Evolutionary conservation across 2,113 vertebrate genomes (phyloP).

Genomic region (Anarrhichthys ocellatus): DNA sequence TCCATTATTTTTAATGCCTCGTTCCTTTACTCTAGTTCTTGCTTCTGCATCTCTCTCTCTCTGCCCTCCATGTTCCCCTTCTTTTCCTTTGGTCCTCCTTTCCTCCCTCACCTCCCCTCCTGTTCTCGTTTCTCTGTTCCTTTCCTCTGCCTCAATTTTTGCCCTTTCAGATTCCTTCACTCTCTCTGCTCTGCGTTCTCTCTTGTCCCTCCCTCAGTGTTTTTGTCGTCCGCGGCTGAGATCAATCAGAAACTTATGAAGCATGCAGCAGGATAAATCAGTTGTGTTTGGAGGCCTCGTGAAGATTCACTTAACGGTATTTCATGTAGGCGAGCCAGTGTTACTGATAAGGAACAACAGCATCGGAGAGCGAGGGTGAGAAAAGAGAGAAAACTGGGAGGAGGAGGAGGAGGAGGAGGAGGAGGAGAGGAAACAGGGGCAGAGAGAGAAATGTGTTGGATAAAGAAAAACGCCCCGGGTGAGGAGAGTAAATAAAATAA

Average conservation of each 20-base stretch:
- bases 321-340: slow-evolving; percentile 35
- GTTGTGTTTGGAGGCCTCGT: slow-evolving; percentile 24
- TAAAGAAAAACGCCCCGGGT: slow-evolving; percentile 35
- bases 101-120: not conserved
- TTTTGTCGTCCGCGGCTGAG: not conserved
- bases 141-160: not conserved
- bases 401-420: not conserved
- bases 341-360: slow-evolving; percentile 28
- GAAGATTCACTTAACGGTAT: slow-evolving; percentile 46
- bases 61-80: not conserved
- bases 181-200: not conserved
- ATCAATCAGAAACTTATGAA: slow-evolving; percentile 52
- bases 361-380: not conserved
- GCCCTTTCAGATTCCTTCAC: not conserved
- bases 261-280: slow-evolving; percentile 51
- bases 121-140: not conserved
- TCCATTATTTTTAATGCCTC: not conserved
- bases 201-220: not conserved
- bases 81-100: not conserved
- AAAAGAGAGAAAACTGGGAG: not conserved
- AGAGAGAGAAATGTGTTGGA: slow-evolving; percentile 8
- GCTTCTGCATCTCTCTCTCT: not conserved
- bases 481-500: slow-evolving; percentile 50
- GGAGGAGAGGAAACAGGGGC: not conserved
- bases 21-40: not conserved